Evolutionary conservation across 2,797 vertebrate genomes (phyloP).

Genomic region (Decapterus maruadsi): DNA sequence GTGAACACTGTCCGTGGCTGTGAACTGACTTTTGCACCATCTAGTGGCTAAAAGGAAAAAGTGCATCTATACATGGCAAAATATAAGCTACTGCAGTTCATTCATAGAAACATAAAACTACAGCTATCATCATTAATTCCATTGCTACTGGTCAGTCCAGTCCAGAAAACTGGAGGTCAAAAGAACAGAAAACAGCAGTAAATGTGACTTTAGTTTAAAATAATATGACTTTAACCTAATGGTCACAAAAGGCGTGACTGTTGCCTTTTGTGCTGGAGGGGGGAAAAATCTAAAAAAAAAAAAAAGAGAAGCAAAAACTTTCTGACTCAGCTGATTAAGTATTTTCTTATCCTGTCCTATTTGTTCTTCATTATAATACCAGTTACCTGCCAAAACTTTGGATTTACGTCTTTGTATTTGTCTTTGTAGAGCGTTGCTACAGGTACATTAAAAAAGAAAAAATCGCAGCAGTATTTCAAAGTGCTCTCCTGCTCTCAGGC

Average conservation of each 20-base stretch:
- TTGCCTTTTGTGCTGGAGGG: not conserved
- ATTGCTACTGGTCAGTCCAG: not conserved
- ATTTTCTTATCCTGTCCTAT: too few species aligned
- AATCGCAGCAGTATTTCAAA: not conserved
- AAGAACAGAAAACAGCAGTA: not conserved
- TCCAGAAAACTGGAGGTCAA: not conserved
- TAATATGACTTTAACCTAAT: not conserved
- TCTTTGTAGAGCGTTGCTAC: not conserved
- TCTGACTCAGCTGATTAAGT: not conserved
- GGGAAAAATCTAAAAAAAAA: too few species aligned
- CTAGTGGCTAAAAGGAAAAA: constrained; percentile 41
- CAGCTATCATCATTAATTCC: not conserved
- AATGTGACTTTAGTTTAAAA: not conserved
- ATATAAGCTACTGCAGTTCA: too few species aligned
- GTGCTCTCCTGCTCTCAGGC: not conserved
- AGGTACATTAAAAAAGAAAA: not conserved
- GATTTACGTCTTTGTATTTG: not conserved
- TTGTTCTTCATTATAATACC: not conserved
- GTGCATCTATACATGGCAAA: not conserved
- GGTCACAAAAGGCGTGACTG: not conserved
- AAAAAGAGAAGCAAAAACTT: not conserved
- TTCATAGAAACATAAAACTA: not conserved
- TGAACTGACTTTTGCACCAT: constrained; percentile 31
- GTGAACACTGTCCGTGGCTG: not conserved
- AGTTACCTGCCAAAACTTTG: not conserved